Base-by-base conservation (phyloP, 2,113 vertebrate genomes). In the Corythaixoides concolor region DNA sequence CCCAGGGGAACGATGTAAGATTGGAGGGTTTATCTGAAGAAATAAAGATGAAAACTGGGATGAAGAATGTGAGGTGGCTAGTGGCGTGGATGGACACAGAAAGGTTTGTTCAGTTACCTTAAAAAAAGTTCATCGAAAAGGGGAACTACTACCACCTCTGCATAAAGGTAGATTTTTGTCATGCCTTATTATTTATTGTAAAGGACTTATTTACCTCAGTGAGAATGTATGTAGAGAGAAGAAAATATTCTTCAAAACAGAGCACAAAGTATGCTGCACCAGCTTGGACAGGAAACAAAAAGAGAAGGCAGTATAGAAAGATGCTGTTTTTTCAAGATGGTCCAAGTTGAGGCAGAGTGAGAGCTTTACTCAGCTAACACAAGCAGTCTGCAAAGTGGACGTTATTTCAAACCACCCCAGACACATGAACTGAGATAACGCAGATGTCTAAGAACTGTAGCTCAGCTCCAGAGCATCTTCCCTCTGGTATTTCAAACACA, bases 11-110 rank as follows among this genome's bases (percentile, higher is more conserved):
- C 45, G 21, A 72, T 47, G 39, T n/a, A 85, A 93, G 41, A 82
- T 72, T 82, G 87, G 63, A 93, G 79, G 68, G 73, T 90, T 95
- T 95, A 70, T 77, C 76, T 77, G 73, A 96, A 95, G 86, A 93
- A 97, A 95, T 43, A 87, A 93, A 94, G 52, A 81, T 26, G 33
- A 95, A 97, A 92, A 94, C 20, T 12, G 43, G 28, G 35, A 70
- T 55, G 76, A 90, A 95, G 85, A 72, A 89, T 58, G 66, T 16
- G 23, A 90, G 21, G 27, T 78, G 58, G 58, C 32, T 68, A 67
- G 43, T 70, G 67, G 66, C 94, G 6, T 12, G 6, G 43, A 67
- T 60, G 55, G 63, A 37, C 49, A n/a, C 9, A 15, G 45, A 69
- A 60, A 77, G 13, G 10, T 90, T 91, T 94, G 60, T 86, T 89